These are phyloP conservation scores for Ctenosaura bakeri DNA, from an alignment of 2,797 vertebrate species.

Conservation along the genomic window DNA sequence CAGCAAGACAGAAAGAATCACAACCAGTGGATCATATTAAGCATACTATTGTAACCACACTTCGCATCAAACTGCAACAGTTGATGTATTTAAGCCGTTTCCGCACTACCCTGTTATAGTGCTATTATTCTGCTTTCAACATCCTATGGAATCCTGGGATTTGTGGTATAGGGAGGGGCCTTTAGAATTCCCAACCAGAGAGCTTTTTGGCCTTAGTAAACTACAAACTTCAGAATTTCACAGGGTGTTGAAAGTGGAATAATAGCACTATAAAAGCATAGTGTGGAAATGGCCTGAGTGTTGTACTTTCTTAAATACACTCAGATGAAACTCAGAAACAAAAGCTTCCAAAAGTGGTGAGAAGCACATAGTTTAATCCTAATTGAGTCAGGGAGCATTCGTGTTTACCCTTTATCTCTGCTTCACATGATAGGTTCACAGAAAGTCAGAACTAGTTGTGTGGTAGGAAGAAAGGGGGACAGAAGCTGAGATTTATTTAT, in stretches of 20 bases:
- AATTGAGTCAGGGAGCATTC: not conserved
- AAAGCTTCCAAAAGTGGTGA: constrained; percentile 18
- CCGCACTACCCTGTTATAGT: no score
- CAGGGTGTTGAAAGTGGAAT: no score
- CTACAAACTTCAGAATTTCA: no score
- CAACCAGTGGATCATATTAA: constrained; percentile 19
- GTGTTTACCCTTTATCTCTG: not conserved
- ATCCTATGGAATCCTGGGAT: no score
- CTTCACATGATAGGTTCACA: constrained; percentile 31
- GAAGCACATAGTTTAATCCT: not conserved
- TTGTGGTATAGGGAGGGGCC: no score
- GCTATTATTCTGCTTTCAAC: no score
- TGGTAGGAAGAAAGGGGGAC: not conserved
- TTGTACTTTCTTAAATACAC: constrained; percentile 23
- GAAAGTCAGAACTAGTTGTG: constrained; percentile 1
- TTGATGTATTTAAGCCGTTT: not conserved
- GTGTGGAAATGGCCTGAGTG: constrained; percentile 16
- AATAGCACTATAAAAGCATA: no score
- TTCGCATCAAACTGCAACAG: constrained; percentile 13
- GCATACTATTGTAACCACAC: not conserved
- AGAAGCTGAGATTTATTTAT: not conserved
- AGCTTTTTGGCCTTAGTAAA: no score
- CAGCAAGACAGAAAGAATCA: not conserved
- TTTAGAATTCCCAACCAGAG: no score
- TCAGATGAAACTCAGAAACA: not conserved